These are phyloP conservation scores for Homarus gammarus DNA, from an alignment of 2,888 invertebrate genomes.

Conservation along the genomic window DNA sequence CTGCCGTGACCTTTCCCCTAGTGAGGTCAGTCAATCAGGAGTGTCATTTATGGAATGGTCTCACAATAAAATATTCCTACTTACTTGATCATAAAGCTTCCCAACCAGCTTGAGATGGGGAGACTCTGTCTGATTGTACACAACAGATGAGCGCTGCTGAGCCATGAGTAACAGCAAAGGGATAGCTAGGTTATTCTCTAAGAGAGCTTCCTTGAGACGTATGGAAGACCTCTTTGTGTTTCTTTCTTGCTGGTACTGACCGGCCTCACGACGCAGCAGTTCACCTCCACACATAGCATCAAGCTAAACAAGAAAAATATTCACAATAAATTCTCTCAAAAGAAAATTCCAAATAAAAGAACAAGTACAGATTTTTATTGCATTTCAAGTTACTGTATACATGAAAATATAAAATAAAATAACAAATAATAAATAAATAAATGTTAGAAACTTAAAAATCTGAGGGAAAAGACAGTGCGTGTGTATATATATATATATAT, in stretches of 20 bases:
- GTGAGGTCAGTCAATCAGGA: too few relatives aligned
- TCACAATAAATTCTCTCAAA: not conserved
- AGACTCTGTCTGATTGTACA: slow-evolving; percentile 83
- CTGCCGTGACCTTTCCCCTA: too few relatives aligned
- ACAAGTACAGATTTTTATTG: too few relatives aligned
- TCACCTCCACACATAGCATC: slow-evolving; percentile 99
- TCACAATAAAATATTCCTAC: not conserved
- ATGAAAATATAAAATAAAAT: too few relatives aligned
- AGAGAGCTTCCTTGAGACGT: slow-evolving; percentile 95
- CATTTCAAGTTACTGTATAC: too few relatives aligned
- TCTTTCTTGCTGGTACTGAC: slow-evolving; percentile 97
- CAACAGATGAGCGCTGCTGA: slow-evolving; percentile 97
- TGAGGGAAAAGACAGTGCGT: too few relatives aligned
- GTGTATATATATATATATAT: too few relatives aligned
- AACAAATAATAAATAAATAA: too few relatives aligned
- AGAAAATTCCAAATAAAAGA: too few relatives aligned
- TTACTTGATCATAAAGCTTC: slow-evolving; percentile 84
- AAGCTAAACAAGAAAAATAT: slow-evolving; percentile 79
- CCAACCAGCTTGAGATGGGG: slow-evolving; percentile 87
- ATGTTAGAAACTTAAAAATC: too few relatives aligned
- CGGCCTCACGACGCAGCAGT: slow-evolving; percentile 92
- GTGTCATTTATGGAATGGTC: too few relatives aligned
- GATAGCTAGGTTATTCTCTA: slow-evolving; percentile 95
- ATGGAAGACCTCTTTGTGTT: slow-evolving; percentile 97
- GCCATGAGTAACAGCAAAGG: slow-evolving; percentile 96